Evolutionary conservation across 2,888 invertebrate genomes (phyloP).

Genomic region (Entomobrya proxima): DNA sequence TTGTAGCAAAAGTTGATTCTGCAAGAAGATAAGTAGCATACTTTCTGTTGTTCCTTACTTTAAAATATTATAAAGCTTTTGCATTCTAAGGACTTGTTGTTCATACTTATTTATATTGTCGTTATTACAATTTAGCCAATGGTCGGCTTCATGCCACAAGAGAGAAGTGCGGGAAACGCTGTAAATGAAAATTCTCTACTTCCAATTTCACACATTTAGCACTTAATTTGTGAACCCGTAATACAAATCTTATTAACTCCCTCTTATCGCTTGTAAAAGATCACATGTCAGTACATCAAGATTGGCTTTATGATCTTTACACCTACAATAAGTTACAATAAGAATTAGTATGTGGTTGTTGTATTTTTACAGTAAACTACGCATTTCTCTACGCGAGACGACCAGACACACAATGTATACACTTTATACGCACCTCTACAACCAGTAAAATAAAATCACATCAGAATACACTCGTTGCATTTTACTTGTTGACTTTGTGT

Average conservation of each 20-base stretch:
- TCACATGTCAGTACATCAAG: constrained; percentile 38
- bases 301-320: not conserved
- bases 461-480: no score
- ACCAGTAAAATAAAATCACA: not conserved
- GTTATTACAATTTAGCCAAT: no score
- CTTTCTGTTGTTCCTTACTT: no score
- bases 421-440: not conserved
- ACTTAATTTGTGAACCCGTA: constrained; percentile 27
- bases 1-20: no score
- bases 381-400: not conserved
- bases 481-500: constrained; percentile 44
- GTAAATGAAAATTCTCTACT: constrained; percentile 7
- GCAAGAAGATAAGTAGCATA: no score
- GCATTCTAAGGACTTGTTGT: no score
- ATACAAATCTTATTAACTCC: constrained; percentile 22
- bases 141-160: no score
- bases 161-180: not conserved
- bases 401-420: not conserved
- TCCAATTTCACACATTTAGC: not conserved
- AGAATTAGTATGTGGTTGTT: constrained; percentile 18
- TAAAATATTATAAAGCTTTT: no score
- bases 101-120: no score
- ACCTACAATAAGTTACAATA: not conserved
- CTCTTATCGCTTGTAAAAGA: constrained; percentile 38
- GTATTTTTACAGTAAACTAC: constrained; percentile 11